Evolutionary conservation across 2,113 vertebrate species (phyloP).

Genomic region (Platichthys flesus): DNA sequence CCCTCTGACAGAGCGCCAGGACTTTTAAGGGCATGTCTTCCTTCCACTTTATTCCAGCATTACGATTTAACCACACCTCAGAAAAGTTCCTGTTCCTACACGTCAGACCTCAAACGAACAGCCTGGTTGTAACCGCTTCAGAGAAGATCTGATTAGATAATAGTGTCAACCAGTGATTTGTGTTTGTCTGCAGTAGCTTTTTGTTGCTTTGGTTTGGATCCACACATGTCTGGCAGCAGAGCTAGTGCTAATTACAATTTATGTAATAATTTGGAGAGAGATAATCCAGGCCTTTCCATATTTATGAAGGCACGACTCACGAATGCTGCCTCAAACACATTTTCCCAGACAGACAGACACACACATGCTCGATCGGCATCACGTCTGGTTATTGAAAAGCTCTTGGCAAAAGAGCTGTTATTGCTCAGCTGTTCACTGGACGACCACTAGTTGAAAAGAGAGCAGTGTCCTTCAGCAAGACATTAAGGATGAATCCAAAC

Average conservation of each 20-base stretch:
- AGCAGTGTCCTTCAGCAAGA: too few relatives aligned
- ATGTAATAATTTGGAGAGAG: conserved; percentile 35
- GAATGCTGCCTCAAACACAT: conserved; percentile 22
- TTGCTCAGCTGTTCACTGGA: conserved; percentile 2
- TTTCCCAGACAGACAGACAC: conserved; percentile 22
- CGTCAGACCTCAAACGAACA: neutral
- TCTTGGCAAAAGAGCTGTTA: conserved; percentile 17
- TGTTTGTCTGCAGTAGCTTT: conserved; percentile 11
- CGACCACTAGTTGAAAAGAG: neutral
- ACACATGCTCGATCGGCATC: conserved; percentile 30
- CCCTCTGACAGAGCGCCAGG: conserved; percentile 27
- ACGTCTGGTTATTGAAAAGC: conserved; percentile 17
- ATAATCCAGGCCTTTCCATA: conserved; percentile 38
- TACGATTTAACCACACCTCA: neutral
- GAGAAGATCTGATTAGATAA: conserved; percentile 4
- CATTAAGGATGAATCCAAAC: too few relatives aligned
- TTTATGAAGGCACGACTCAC: conserved; percentile 35
- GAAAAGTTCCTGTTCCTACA: conserved; percentile 15
- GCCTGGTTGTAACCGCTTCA: too few relatives aligned
- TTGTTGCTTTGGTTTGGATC: conserved; percentile 26
- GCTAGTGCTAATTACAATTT: conserved; percentile 32
- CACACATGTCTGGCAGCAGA: conserved; percentile 25
- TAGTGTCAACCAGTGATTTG: conserved; percentile 6
- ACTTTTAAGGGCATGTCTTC: conserved; percentile 59
- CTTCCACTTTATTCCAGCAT: conserved; percentile 26